Conservation (phyloP, 1,140 invertebrate species). For the Trichonephila inaurata region DNA sequence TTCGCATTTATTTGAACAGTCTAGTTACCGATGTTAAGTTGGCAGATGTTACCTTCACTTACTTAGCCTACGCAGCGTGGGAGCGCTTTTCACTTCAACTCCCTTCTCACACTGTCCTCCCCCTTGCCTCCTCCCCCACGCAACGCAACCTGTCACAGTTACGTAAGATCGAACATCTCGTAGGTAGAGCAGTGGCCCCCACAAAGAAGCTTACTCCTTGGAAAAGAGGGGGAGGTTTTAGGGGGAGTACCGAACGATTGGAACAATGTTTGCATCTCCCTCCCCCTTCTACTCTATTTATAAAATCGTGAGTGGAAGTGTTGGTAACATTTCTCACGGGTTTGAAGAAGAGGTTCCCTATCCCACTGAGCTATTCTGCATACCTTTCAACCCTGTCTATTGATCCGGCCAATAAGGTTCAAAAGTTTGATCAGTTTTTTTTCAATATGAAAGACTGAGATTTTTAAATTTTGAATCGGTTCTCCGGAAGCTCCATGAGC, state of each 20-base stretch:
- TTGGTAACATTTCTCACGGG: slow-evolving; percentile 76
- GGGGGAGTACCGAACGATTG: slow-evolving; percentile 62
- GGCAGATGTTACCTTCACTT: slow-evolving; percentile 72
- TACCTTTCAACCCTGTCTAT: slow-evolving; percentile 18
- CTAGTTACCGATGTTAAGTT: slow-evolving; percentile 62
- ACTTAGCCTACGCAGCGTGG: slow-evolving; percentile 59
- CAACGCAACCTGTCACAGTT: slow-evolving; percentile 74
- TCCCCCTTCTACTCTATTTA: slow-evolving; percentile 51
- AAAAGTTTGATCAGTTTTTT: neutral
- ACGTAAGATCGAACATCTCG: slow-evolving; percentile 56
- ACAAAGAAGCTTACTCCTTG: slow-evolving; percentile 43
- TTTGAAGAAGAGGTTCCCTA: slow-evolving; percentile 48
- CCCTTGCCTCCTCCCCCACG: neutral
- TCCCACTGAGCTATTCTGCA: slow-evolving; percentile 6
- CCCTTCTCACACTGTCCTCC: neutral
- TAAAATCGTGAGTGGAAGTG: slow-evolving; percentile 76
- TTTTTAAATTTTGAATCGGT: neutral
- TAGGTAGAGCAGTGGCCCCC: slow-evolving; percentile 19
- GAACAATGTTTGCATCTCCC: slow-evolving; percentile 50
- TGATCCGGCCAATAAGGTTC: slow-evolving; percentile 12
- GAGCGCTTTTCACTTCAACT: slow-evolving; percentile 54
- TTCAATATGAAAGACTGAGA: neutral
- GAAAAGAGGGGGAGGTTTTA: slow-evolving; percentile 68
- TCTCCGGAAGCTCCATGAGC: too few relatives aligned
- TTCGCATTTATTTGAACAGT: slow-evolving; percentile 30